Evolutionary conservation across 2,113 vertebrate genomes (phyloP).

Genomic region (Prochilodus magdalenae): DNA sequence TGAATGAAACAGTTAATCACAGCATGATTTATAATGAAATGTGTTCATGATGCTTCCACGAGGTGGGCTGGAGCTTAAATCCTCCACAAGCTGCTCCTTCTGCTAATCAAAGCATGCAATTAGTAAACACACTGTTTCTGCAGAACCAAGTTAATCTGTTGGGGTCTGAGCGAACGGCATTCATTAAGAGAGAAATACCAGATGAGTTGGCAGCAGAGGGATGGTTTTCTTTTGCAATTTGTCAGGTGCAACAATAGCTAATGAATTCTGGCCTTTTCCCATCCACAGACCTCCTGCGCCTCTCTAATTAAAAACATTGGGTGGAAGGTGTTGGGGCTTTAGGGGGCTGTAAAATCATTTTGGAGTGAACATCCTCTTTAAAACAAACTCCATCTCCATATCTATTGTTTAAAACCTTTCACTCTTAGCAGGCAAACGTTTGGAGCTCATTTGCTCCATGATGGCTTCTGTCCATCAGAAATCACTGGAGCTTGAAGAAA

Average conservation of each 20-base stretch:
- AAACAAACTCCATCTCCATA: conserved; percentile 8
- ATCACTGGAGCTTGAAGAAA: not conserved
- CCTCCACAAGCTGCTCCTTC: conserved; percentile 40
- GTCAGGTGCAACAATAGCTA: conserved; percentile 56
- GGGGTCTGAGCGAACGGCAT: conserved; percentile 40
- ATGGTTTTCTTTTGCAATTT: conserved; percentile 44
- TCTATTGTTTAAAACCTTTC: conserved; percentile 4
- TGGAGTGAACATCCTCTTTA: conserved; percentile 40
- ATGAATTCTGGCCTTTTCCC: conserved; percentile 45
- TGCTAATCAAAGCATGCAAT: conserved; percentile 56
- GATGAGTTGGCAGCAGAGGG: conserved; percentile 42
- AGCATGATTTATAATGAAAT: conserved; percentile 19
- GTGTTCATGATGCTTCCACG: not conserved
- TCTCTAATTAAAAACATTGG: conserved; percentile 52
- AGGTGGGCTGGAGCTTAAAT: conserved; percentile 30
- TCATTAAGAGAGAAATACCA: conserved; percentile 57
- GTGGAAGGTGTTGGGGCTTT: not conserved
- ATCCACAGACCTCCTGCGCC: conserved; percentile 27
- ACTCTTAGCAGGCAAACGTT: not conserved
- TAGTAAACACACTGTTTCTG: conserved; percentile 51
- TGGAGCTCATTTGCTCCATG: conserved; percentile 17
- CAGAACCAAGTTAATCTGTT: conserved; percentile 53
- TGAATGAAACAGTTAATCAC: not conserved
- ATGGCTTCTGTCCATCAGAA: not conserved
- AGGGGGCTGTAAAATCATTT: conserved; percentile 9